Percentiles rank a stretch among this genome's conserved stretches.
Evolutionary conservation across 2,113 vertebrate genomes (phyloP).

Genomic region (Zapornia atra): DNA sequence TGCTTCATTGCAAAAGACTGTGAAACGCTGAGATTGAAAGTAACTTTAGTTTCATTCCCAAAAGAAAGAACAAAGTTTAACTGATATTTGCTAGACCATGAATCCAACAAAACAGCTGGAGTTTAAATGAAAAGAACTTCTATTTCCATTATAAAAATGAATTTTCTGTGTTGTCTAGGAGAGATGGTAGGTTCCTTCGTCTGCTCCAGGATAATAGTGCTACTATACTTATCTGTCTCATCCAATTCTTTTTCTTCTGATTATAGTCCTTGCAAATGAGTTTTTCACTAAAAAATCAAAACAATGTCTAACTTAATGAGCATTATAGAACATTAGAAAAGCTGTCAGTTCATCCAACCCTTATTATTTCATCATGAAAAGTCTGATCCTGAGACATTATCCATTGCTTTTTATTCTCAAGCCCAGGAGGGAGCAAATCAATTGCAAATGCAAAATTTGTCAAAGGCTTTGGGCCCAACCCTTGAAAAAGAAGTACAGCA

Average conservation of each 20-base stretch:
- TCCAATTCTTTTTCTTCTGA: constrained; percentile 2
- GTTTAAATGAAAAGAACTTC: constrained; percentile 22
- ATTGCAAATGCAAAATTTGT: constrained; percentile 56
- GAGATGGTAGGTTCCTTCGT: not conserved
- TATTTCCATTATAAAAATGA: not conserved
- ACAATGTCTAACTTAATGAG: constrained; percentile 14
- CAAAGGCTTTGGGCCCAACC: not conserved
- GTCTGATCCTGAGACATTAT: not conserved
- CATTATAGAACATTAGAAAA: constrained; percentile 14
- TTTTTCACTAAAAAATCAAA: constrained; percentile 45
- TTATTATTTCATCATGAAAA: constrained; percentile 43
- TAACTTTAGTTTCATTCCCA: not conserved
- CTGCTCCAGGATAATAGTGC: not conserved
- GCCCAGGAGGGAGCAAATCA: constrained; percentile 40
- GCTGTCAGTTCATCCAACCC: not conserved
- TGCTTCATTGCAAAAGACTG: constrained; percentile 28
- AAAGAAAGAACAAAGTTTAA: constrained; percentile 14
- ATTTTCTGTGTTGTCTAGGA: constrained; percentile 14
- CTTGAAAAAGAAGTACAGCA: not conserved
- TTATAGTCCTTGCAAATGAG: not conserved
- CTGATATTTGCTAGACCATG: not conserved
- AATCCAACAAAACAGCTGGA: constrained; percentile 56
- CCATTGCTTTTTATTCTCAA: constrained; percentile 9
- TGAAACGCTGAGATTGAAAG: not conserved
- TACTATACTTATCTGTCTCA: not conserved